Evolutionary conservation across 2,888 invertebrate species (phyloP), one percentile per base, ranked within the genome.

Genomic region (Autographa pulchrina): DNA sequence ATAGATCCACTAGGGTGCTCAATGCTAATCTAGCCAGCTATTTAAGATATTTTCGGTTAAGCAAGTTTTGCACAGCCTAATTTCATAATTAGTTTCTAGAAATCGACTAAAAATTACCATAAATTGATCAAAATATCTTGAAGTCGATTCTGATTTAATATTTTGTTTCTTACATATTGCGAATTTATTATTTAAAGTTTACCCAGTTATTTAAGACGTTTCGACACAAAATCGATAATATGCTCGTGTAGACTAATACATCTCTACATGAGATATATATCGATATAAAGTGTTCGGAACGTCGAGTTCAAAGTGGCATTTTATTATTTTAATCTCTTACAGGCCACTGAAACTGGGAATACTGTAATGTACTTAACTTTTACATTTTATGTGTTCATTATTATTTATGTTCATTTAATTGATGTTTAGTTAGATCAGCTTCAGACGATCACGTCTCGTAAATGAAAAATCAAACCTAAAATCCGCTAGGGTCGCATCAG

Each of bases 341-440:
- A 80, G 80, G 70, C 69, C 16, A 74, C 79, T 54, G 38, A 65
- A 59, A 73, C 58, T 68, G 70, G 78, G 78, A 62, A 69, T 65
- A 75, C 73, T 73, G 80, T 80, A 80, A 80, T 81, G 73, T 71
- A 74, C 66, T 65, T 68, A 75, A 41, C 32, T 67, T 58, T 67
- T 11, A 61, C 63, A 18, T 70, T 74, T 66, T 48, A 65, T 31
- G 32, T 32, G 32, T 32, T 32, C 25, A 20, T 25, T 56, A 59
- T 32, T 59, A 32, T 59, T 16, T 61, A 56, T 25, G 20, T 56
- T 54, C 8, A 8, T 9, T 56, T 56, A 13, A 11, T 56, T 25
- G 13, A 56, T 56, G 20, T 25, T 56, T 56, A 25, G 13, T 56
- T 56, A 56, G 25, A 25, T 13, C 61, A 61, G 75, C 13, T 56